Evolutionary conservation across 2,113 vertebrate species (phyloP).

Genomic region (Zosterops lateralis): DNA sequence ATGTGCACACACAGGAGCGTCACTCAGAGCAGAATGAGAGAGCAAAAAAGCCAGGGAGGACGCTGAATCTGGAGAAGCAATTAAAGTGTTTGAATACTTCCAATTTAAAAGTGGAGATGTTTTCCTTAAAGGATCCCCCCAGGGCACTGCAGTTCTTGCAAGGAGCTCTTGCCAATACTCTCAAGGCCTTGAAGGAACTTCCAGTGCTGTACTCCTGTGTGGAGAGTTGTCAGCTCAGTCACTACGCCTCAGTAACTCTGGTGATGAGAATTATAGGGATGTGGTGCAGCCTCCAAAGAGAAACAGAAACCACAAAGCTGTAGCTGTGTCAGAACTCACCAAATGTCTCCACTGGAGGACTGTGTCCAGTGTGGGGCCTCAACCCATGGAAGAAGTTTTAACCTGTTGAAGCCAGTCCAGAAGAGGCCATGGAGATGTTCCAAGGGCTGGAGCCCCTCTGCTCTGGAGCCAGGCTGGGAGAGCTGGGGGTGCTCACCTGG

Average conservation of each 20-base stretch:
- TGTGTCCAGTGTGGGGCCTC: not conserved
- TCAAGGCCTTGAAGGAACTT: not conserved
- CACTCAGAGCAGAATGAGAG: not conserved
- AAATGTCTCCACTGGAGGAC: not conserved
- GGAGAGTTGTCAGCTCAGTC: not conserved
- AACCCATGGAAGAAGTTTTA: not conserved
- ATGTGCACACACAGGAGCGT: not conserved
- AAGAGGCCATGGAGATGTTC: accelerated
- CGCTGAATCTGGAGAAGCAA: not conserved
- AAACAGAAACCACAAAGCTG: not conserved
- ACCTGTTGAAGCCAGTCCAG: not conserved
- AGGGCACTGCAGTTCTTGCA: not conserved
- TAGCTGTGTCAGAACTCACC: not conserved
- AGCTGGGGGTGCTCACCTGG: not conserved
- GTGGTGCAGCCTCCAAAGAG: not conserved
- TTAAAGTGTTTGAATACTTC: not conserved
- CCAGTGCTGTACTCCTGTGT: not conserved
- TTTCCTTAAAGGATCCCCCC: not conserved
- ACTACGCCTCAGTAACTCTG: not conserved
- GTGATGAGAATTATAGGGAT: not conserved
- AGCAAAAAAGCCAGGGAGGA: not conserved
- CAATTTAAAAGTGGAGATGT: not conserved
- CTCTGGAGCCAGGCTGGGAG: not conserved
- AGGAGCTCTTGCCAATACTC: not conserved
- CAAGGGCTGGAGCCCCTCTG: not conserved